Evolutionary conservation across 1,140 invertebrate species (phyloP), one percentile per base, ranked within the genome.

Genomic region (Drosophila orena): DNA sequence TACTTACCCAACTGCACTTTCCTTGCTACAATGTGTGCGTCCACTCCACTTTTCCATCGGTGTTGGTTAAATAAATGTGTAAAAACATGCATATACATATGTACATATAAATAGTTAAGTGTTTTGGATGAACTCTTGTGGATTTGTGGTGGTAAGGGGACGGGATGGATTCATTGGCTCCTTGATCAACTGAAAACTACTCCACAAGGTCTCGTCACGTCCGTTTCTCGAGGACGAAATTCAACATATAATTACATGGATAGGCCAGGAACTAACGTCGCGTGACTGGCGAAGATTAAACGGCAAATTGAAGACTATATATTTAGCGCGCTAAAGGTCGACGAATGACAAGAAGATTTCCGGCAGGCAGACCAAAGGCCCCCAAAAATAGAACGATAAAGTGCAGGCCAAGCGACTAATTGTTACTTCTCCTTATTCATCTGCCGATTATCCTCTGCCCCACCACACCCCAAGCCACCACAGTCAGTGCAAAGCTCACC

Each of bases 341-440:
- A 80, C 79, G 64, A 88, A 88, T 89, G 84, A 88, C 84, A 88
- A 75, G 43, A 88, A 77, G 66, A 88, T 84, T 89, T 88, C 84
- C 84, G 84, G 84, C 84, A 89, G 71, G 34, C 72, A 34, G 40
- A 47, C 43, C 35, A 55, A 52, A 62, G 46, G 38, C 49, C 52
- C 69, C 40, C 40, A 50, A 46, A 86, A 86, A 86, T 88, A 86
- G 83, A 74, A 60, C 52, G n/a, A 57, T 66, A 76, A 86, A 85
- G 64, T 86, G 74, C 80, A 84, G 61, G 61, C 61, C 46, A 38
- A 65, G 24, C 59, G 57, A 79, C 54, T 59, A 81, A 78, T 66
- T 81, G 73, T 75, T 64, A 66, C 64, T 66, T 59, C 59, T 66
- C 35, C 34, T 37, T 58, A 15, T 58, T 61, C 15, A 42, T 42